Evolutionary conservation across 2,113 vertebrate species (phyloP).

Genomic region (Glaucomys volans): DNA sequence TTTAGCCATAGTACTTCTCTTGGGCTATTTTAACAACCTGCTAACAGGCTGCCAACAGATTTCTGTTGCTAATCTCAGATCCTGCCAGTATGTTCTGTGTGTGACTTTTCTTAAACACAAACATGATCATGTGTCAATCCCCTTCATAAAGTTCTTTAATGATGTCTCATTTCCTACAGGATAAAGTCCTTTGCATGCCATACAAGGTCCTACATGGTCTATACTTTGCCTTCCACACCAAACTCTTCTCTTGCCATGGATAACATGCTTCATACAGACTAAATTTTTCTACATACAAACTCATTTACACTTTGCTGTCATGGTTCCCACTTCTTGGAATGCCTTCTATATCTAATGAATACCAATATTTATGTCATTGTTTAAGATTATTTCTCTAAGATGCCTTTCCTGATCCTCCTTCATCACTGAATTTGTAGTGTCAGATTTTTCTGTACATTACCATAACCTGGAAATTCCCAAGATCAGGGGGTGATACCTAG

Average conservation of each 20-base stretch:
- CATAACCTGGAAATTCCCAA: constrained; percentile 1
- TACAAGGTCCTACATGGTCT: background rate
- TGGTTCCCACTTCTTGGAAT: background rate
- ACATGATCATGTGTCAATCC: constrained; percentile 70
- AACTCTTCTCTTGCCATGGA: constrained; percentile 28
- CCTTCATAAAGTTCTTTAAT: constrained; percentile 73
- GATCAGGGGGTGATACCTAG: background rate
- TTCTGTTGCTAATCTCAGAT: constrained; percentile 65
- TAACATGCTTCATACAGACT: background rate
- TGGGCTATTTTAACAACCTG: constrained; percentile 73
- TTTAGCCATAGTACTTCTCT: constrained; percentile 52
- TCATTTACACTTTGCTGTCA: background rate
- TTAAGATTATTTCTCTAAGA: constrained; percentile 53
- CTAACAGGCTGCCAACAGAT: constrained; percentile 70
- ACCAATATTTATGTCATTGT: background rate
- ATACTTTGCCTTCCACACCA: background rate
- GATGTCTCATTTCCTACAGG: constrained; percentile 70
- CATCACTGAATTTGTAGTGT: background rate
- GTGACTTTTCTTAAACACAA: constrained; percentile 71
- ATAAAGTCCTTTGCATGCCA: constrained; percentile 51
- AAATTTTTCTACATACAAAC: background rate
- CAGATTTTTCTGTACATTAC: background rate
- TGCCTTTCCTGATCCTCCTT: constrained; percentile 7
- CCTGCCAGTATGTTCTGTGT: constrained; percentile 65
- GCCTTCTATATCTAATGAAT: background rate